These are phyloP conservation scores for Merodon equestris DNA, from an alignment of 2,888 invertebrate species.

Conservation along the genomic window DNA sequence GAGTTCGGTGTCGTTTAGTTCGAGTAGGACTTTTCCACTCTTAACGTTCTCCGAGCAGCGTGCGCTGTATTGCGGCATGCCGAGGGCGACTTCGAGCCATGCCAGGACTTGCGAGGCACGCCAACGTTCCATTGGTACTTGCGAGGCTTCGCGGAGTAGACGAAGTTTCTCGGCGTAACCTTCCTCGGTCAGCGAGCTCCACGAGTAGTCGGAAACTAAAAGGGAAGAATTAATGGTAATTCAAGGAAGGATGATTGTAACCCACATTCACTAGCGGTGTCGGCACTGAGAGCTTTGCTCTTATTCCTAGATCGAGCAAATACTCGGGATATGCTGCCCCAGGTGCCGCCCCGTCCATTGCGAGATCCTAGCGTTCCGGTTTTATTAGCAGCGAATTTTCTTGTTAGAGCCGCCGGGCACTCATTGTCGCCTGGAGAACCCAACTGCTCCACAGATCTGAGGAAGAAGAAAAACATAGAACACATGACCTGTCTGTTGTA, in stretches of 20 bases:
- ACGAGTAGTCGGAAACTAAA: slow-evolving; percentile 76
- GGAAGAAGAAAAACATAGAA: background rate
- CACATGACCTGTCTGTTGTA: slow-evolving; percentile 75
- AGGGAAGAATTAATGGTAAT: background rate
- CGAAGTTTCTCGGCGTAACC: slow-evolving; percentile 78
- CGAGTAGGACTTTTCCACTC: slow-evolving; percentile 96
- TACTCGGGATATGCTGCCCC: slow-evolving; percentile 95
- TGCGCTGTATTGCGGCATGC: slow-evolving; percentile 95
- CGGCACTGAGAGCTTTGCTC: slow-evolving; percentile 82
- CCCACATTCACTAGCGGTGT: slow-evolving; percentile 82
- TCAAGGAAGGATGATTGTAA: slow-evolving; percentile 2
- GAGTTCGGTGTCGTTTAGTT: slow-evolving; percentile 93
- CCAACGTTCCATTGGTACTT: slow-evolving; percentile 93
- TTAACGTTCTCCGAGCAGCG: slow-evolving; percentile 96
- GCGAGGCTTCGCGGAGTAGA: slow-evolving; percentile 88
- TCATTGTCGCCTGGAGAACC: slow-evolving; percentile 88
- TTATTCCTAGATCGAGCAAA: slow-evolving; percentile 92
- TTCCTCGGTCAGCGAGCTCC: slow-evolving; percentile 78
- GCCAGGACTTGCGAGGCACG: slow-evolving; percentile 95
- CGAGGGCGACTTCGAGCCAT: slow-evolving; percentile 95
- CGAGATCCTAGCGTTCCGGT: slow-evolving; percentile 79
- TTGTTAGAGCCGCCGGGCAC: slow-evolving; percentile 80
- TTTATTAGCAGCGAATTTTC: slow-evolving; percentile 76
- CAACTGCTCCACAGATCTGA: slow-evolving; percentile 85
- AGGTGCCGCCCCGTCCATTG: slow-evolving; percentile 86